These are phyloP conservation scores for Larimichthys polyactis DNA, from an alignment of 2,113 vertebrate species.

Conservation along the genomic window DNA sequence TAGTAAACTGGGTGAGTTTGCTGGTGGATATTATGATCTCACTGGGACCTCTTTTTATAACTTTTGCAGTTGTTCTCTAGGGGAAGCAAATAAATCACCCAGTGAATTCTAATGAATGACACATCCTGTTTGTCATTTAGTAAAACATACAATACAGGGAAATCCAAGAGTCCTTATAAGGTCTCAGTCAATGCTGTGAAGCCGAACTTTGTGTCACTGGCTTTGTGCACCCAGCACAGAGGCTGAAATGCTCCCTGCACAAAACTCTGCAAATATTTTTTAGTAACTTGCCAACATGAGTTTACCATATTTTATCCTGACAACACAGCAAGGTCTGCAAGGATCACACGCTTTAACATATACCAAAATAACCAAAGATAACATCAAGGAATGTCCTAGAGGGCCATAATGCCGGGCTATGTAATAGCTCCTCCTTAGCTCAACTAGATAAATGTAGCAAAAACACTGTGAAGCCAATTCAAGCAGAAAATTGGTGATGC, in stretches of 20 bases:
- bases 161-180: slow-evolving; percentile 21
- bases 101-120: not conserved
- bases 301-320: not conserved
- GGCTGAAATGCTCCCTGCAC: slow-evolving; percentile 1
- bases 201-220: not conserved
- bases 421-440: not conserved
- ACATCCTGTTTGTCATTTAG: not conserved
- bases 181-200: not conserved
- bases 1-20: slow-evolving; percentile 84
- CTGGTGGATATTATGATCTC: not conserved
- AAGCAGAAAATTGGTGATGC: not conserved
- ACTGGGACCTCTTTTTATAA: not conserved
- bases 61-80: not conserved
- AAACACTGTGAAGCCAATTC: slow-evolving; percentile 6
- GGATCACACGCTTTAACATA: not conserved
- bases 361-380: slow-evolving; percentile 16
- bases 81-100: not conserved
- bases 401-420: not conserved
- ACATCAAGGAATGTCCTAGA: slow-evolving; percentile 15
- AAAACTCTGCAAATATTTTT: not conserved
- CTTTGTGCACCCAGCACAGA: not conserved
- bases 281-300: not conserved
- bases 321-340: not conserved
- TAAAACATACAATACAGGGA: not conserved
- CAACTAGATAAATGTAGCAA: not conserved